Evolutionary conservation across 2,797 vertebrate species (phyloP).

Genomic region (Tamandua tetradactyla): DNA sequence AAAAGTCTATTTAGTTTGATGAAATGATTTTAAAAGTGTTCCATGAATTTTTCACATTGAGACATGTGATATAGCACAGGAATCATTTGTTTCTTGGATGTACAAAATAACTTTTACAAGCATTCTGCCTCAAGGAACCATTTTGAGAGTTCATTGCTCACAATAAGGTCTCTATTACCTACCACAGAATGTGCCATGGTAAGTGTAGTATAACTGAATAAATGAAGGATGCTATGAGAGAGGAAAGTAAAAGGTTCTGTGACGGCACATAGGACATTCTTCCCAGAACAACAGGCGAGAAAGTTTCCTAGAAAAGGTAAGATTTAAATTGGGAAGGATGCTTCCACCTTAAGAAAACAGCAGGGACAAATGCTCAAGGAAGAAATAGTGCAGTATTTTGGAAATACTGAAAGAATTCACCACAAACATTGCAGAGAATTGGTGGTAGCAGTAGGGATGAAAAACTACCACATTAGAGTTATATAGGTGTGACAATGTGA

Average conservation of each 20-base stretch:
- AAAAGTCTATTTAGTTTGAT: neutral
- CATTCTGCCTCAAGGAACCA: neutral
- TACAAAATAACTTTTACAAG: neutral
- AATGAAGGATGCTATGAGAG: neutral
- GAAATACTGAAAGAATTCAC: neutral
- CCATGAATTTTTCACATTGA: neutral
- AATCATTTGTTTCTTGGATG: neutral
- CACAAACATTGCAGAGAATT: neutral
- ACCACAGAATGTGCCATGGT: neutral
- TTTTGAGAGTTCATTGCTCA: neutral
- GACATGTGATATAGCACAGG: neutral
- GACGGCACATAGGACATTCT: neutral
- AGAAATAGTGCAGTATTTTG: neutral
- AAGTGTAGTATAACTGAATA: neutral
- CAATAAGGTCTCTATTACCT: neutral
- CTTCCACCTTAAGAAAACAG: neutral
- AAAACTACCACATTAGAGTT: neutral
- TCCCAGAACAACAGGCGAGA: neutral
- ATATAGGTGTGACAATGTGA: neutral
- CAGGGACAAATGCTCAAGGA: neutral
- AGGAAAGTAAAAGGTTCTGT: neutral
- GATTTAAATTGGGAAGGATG: neutral
- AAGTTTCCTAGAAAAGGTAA: neutral
- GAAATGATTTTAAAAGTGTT: neutral
- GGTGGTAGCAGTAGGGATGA: neutral